Conservation (phyloP, 2,888 invertebrate genomes). For the Conistra vaccinii region DNA sequence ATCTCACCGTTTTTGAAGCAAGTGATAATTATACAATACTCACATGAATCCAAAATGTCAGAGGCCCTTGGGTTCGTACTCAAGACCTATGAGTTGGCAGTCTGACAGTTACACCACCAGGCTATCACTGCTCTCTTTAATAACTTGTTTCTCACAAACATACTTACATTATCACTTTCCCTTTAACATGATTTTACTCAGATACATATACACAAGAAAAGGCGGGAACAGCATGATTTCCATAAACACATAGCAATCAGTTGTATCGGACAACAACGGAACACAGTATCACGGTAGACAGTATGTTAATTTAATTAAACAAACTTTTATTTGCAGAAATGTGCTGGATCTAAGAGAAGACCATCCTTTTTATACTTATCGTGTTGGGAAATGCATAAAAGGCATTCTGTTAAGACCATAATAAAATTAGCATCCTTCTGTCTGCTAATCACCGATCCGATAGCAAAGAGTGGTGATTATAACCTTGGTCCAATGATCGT, state of each 20-base stretch:
- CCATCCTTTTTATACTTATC: neutral
- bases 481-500: too few relatives aligned
- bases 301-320: constrained; percentile 45
- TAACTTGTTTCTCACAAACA: neutral
- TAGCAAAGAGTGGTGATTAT: neutral
- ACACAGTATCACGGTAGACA: neutral
- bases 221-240: constrained; percentile 15
- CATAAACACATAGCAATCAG: constrained; percentile 42
- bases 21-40: too few relatives aligned
- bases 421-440: neutral
- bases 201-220: constrained; percentile 20
- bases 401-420: accelerated
- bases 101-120: too few relatives aligned
- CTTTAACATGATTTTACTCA: neutral
- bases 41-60: too few relatives aligned
- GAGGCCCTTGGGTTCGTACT: too few relatives aligned
- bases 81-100: too few relatives aligned
- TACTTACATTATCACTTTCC: neutral
- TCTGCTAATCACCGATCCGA: neutral
- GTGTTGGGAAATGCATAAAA: neutral
- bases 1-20: too few relatives aligned
- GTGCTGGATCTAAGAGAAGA: neutral
- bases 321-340: constrained; percentile 8
- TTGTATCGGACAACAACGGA: constrained; percentile 17
- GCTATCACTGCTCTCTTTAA: neutral